Evolutionary conservation across 1,140 invertebrate species (phyloP).

Genomic region (Drosophila virilis): DNA sequence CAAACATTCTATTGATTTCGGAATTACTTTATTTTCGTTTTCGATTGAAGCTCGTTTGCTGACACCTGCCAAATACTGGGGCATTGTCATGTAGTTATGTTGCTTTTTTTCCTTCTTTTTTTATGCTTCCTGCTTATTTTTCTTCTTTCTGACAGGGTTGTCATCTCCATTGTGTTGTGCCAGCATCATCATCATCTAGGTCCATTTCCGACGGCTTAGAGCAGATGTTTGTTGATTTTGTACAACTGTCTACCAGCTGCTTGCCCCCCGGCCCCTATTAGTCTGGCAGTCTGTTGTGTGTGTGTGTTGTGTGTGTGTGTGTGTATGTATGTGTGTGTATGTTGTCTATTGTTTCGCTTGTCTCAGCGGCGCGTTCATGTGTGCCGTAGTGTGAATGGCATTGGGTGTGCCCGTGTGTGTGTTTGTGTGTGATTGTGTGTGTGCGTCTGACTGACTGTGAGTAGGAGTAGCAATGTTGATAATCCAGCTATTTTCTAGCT

Average conservation of each 20-base stretch:
- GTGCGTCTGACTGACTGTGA: constrained; percentile 10
- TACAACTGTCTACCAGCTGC: constrained; percentile 21
- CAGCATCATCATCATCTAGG: constrained; percentile 10
- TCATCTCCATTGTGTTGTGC: constrained; percentile 1
- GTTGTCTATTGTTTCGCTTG: constrained; percentile 52
- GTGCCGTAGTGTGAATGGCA: constrained; percentile 29
- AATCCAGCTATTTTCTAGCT: no score
- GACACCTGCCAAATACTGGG: constrained; percentile 10
- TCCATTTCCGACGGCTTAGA: constrained; percentile 21
- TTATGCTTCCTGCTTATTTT: background rate
- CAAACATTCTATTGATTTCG: background rate
- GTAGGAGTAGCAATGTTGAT: background rate
- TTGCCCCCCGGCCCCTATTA: background rate
- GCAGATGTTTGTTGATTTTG: constrained; percentile 29
- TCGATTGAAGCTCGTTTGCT: constrained; percentile 2
- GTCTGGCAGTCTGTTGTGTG: background rate
- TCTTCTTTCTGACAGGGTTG: background rate
- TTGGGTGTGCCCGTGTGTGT: constrained; percentile 7
- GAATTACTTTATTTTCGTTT: background rate
- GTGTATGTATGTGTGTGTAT: constrained; percentile 6
- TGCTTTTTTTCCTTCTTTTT: background rate
- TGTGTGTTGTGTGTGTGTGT: constrained; percentile 9
- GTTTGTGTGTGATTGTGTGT: background rate
- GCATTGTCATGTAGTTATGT: constrained; percentile 2
- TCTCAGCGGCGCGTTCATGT: constrained; percentile 60